Percentiles rank a stretch among this genome's conserved stretches.
Evolutionary conservation across 2,888 invertebrate species (phyloP).

Genomic region (Thereva unica): DNA sequence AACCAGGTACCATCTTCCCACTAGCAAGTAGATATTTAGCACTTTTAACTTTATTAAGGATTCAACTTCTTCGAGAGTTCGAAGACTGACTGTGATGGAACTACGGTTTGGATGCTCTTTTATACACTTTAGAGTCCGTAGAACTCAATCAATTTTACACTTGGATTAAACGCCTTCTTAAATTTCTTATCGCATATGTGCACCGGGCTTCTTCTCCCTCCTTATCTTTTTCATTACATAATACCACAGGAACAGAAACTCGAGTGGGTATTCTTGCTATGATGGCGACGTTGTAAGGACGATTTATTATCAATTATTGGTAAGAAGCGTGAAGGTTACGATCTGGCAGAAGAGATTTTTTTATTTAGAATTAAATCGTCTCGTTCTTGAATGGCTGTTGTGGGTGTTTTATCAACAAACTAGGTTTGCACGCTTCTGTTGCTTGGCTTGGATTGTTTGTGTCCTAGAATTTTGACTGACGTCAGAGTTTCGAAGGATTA

Average conservation of each 20-base stretch:
- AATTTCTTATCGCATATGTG: slow-evolving; percentile 34
- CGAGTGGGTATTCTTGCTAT: neutral
- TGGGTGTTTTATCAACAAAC: no score
- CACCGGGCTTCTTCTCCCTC: slow-evolving; percentile 14
- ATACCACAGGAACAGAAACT: neutral
- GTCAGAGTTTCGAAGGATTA: no score
- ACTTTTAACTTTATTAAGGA: neutral
- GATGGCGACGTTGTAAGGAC: neutral
- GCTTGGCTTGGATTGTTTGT: no score
- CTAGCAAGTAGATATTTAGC: neutral
- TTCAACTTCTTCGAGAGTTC: neutral
- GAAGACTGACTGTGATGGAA: slow-evolving; percentile 14
- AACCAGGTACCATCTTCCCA: slow-evolving; percentile 34
- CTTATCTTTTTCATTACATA: neutral
- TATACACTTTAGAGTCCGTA: neutral
- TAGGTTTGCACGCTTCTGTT: no score
- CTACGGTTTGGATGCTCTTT: neutral
- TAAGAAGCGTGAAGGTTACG: no score
- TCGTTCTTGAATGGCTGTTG: no score
- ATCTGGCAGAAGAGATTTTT: no score
- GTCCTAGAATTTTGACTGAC: no score
- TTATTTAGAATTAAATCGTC: no score
- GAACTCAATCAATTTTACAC: slow-evolving; percentile 23
- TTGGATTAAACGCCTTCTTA: slow-evolving; percentile 17
- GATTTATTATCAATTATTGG: slow-evolving; percentile 26